Base-by-base conservation (phyloP, 2,888 invertebrate species). In the Camponotus fellah region DNA sequence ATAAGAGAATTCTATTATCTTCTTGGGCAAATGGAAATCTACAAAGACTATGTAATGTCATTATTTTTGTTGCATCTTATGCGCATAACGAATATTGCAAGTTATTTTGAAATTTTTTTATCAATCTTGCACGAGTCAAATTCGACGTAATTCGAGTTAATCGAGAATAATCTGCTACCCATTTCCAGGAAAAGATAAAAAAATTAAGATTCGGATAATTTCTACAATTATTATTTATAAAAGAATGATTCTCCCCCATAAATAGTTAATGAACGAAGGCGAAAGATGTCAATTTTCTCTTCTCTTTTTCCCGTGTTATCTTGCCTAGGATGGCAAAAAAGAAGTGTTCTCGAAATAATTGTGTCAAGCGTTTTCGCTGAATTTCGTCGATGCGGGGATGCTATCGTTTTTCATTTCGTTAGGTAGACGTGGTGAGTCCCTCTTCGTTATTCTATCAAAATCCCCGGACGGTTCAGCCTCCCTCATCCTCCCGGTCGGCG, bases 391-490 rank as follows among this genome's bases (percentile, higher is more conserved):
- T 75, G 64, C 65, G 75, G 49, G 49, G 75, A 46, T 68, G 66
- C 68, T 66, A 56, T 69, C 77, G 77, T 77, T 56, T 68, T 77
- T 77, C 68, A 69, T 77, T 77, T 77, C 77, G 69, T 69, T 68
- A 69, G 68, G 32, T 32, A 56, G 56, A 82, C 77, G 76, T 32
- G 75, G 43, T 37, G 81, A 26, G 64, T 76, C 65, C 53, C 53
- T 81, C 81, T 75, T 81, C 65, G 81, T 82, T 76, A 76, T 76
- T 82, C 65, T 80, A 80, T 80, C 79, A 80, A 80, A 80, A 80
- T 80, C 72, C 79, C 79, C 72, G 72, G 46, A 82, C 76, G 76
- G 64, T 82, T 77, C 81, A 65, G 76, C 77, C 81, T 64, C 46
- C 43, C 65, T 76, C 76, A 49, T 76, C 64, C 76, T 76, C 62